A percentile compares a stretch with the other conserved stretches of the same genome.
Conservation (phyloP, 2,888 invertebrate genomes). For the Craniophora ligustri region DNA sequence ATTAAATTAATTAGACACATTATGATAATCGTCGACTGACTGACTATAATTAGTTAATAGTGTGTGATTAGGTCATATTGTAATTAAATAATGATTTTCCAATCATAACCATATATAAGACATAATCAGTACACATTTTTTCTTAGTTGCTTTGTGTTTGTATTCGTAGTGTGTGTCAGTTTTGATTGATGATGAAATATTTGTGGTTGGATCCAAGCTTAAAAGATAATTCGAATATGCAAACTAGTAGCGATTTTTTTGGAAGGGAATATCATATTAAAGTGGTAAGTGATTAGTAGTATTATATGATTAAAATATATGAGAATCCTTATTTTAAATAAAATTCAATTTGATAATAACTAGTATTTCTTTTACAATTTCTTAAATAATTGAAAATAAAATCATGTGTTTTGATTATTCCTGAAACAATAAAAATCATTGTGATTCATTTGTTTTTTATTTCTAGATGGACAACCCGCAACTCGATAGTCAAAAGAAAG, state of each 20-base stretch:
- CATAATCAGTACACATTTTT: constrained; percentile 42
- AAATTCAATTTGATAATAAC: too few species aligned
- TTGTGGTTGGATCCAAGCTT: constrained; percentile 14
- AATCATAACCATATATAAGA: constrained; percentile 69
- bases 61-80: constrained; percentile 64
- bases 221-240: constrained; percentile 26
- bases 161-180: constrained; percentile 17
- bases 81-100: constrained; percentile 71
- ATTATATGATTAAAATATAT: neutral
- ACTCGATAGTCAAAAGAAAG: constrained; percentile 51
- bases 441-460: neutral
- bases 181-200: constrained; percentile 28
- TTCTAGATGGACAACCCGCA: constrained; percentile 54
- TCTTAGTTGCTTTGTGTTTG: constrained; percentile 54
- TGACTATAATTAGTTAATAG: constrained; percentile 72
- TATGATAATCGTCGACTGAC: constrained; percentile 37
- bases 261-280: constrained; percentile 15
- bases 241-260: constrained; percentile 15
- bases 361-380: too few species aligned
- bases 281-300: constrained; percentile 20
- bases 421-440: too few species aligned
- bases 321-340: neutral
- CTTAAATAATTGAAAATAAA: too few species aligned
- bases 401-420: too few species aligned
- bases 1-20: constrained; percentile 40